A percentile compares a stretch with the other conserved stretches of the same genome.
Evolutionary conservation across 1,140 invertebrate species (phyloP).

Genomic region (Araneus ventricosus): DNA sequence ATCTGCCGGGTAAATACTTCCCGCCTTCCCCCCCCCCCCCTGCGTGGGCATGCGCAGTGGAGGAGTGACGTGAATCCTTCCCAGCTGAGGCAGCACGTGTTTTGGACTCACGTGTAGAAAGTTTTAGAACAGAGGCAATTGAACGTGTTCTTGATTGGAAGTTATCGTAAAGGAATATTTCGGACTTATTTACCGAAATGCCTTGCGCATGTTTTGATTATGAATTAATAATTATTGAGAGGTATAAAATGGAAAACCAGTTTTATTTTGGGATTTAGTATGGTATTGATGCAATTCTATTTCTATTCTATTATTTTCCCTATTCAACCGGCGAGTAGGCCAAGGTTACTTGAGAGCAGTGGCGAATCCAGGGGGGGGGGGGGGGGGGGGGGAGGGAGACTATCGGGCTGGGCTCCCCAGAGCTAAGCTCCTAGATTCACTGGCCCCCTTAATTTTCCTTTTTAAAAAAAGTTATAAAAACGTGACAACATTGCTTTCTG

Average conservation of each 20-base stretch:
- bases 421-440: no score
- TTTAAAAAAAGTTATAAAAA: no score
- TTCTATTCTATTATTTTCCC: no score
- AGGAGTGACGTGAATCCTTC: not conserved
- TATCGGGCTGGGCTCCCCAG: no score
- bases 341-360: no score
- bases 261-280: not conserved
- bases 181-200: not conserved
- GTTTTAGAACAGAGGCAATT: not conserved
- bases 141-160: not conserved
- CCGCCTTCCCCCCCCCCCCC: not conserved
- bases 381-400: no score
- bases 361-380: no score
- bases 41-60: not conserved
- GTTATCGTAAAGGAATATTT: not conserved
- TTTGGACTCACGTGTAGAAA: not conserved
- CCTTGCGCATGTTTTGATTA: not conserved
- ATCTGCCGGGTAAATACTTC: conserved; percentile 17
- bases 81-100: not conserved
- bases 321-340: no score
- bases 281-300: no score
- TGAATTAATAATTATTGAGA: not conserved
- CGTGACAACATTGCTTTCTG: no score
- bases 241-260: not conserved
- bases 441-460: no score